These are phyloP conservation scores for Pelusios castaneus DNA, from an alignment of 2,113 vertebrate species.

Conservation along the genomic window DNA sequence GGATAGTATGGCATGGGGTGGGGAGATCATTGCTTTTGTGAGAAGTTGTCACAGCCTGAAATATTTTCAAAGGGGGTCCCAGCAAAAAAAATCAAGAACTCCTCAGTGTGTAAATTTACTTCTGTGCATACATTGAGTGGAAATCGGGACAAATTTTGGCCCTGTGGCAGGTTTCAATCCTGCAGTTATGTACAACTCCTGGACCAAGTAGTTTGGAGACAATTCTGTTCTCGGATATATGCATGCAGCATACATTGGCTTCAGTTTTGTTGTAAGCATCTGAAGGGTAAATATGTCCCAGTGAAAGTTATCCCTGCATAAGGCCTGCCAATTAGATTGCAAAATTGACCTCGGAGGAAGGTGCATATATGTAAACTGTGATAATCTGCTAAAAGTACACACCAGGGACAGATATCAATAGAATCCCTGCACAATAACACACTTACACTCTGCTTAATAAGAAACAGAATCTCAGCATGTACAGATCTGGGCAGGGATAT, in stretches of 20 bases:
- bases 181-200: background rate
- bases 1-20: too few species aligned
- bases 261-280: background rate
- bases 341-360: background rate
- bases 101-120: rapidly evolving
- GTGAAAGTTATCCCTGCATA: background rate
- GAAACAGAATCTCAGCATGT: background rate
- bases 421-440: background rate
- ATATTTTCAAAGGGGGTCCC: too few species aligned
- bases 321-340: background rate
- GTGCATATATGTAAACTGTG: background rate
- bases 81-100: too few species aligned
- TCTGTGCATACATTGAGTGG: background rate
- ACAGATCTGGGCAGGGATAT: background rate
- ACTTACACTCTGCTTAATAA: background rate
- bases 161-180: rapidly evolving
- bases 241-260: background rate
- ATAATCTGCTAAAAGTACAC: background rate
- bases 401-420: background rate
- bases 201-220: background rate
- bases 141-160: background rate
- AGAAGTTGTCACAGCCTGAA: too few species aligned
- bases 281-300: background rate
- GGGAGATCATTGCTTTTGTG: too few species aligned
- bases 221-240: background rate